Base-by-base conservation (phyloP, 2,888 invertebrate species). In the Archaeoteleia sp. region DNA sequence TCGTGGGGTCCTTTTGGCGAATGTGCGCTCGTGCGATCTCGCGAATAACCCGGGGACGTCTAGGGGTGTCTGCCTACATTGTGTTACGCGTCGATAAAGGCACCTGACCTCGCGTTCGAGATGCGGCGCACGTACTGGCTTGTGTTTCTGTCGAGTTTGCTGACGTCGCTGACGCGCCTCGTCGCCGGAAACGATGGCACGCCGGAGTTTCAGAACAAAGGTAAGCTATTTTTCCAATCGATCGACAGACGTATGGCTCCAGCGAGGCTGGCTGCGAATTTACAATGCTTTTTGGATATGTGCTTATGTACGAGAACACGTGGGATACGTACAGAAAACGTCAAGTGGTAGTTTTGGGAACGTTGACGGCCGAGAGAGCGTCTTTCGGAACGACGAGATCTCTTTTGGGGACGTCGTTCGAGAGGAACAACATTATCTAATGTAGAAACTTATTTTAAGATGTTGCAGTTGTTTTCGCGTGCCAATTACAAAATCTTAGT, bases 131-230 rank as follows among this genome's bases (percentile, higher is more conserved):
- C 80, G 78, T 81, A 69, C 75, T 71, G 73, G 74, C 77, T 79
- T 72, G 75, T 79, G 77, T 77, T 82, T 72, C 73, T 83, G 74
- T 76, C 79, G 74, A 76, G 78, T 77, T 76, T 82, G 77, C 79
- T 82, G 80, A 76, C 71, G 73, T 72, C 72, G 78, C 76, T 71
- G 75, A 74, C 73, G 71, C 70, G 72, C 72, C 67, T 68, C 67
- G 71, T 61, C 51, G 71, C 72, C 68, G 68, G 67, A 45, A 74
- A 73, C 51, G 80, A 79, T 71, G 79, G 76, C 67, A 66, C 74
- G 54, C 55, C 72, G 40, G 82, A 83, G 74, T 79, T 76, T 70
- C 75, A 77, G 72, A 82, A 78, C 79, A 84, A 82, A 81, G 82
- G 84, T 84, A 77, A 80, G 75, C 54, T 63, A 72, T 70, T 74